Evolutionary conservation across 2,797 vertebrate species (phyloP), one percentile per base, ranked within the genome.

Genomic region (Sebastes hopkinsi): DNA sequence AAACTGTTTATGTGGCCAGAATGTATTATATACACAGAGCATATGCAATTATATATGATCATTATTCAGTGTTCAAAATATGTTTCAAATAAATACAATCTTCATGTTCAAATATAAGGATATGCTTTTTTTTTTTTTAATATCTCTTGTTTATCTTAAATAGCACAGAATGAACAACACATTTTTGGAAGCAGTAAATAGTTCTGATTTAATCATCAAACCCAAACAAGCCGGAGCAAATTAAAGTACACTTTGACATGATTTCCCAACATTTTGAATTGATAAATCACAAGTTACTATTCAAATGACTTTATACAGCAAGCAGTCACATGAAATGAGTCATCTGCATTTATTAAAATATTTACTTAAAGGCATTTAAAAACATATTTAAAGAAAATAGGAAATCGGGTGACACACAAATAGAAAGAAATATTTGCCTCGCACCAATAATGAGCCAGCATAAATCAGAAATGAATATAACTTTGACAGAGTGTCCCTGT

Each of bases 301-400:
- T 8, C 11, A 67, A 79, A 71, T 6, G 9, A 67, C 4, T 18
- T 65, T 13, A 77, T 27, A 30, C 5, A 62, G 13, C 18, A 60
- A 55, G 32, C 7, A 5, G 34, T 30, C 4, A 62, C 14, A 69
- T 72, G 11, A 64, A 62, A 13, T 18, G 64, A 58, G 55, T 32
- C 46, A 62, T 5, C 5, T 23, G 10, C 5, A 74, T 87, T 87
- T 84, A 87, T 85, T 88, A 1, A 58, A 72, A 38, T 11, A 58
- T 55, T 16, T 2, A 16, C 3, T 72, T 3, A 62, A 55, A 11
- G 1, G 1, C 5, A n/a, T 68, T 8, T 52, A 9, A 64, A 54
- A 30, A 72, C 8, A 18, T 12, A n/a, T 20, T n/a, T 73, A 22
- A 32, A 56, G 4, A 1, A 65, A 54, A 55, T 18, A 20, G n/a